phyloP scores from a whole-genome alignment of 2,797 vertebrate genomes.

The Gadopsis marmoratus region DNA sequence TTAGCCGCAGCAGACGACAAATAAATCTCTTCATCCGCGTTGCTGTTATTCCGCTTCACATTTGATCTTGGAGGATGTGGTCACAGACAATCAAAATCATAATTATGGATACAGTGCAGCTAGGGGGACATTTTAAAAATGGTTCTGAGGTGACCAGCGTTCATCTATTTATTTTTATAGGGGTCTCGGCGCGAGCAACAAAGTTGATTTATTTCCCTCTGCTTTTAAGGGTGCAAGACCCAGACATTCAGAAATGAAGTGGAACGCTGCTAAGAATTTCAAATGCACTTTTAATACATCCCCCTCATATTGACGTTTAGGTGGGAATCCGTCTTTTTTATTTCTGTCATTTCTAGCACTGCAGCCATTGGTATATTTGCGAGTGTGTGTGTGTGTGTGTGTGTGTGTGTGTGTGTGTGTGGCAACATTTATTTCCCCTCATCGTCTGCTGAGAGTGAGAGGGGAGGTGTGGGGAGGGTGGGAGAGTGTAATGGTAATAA shows the following conservation, averaged over 20 bases:
- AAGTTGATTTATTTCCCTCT: conserved; percentile 85
- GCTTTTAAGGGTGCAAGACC: conserved; percentile 88
- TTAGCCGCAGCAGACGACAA: conserved; percentile 60
- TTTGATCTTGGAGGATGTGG: conserved; percentile 78
- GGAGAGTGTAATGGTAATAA: conserved; percentile 83
- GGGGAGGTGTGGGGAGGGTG: conserved; percentile 73
- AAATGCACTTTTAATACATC: conserved; percentile 88
- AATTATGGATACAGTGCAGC: conserved; percentile 81
- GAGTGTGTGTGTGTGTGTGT: conserved; percentile 49
- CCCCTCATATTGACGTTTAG: conserved; percentile 88
- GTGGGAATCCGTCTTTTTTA: conserved; percentile 88
- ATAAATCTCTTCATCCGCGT: conserved; percentile 74
- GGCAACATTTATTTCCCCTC: conserved; percentile 82
- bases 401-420: conserved; percentile 47
- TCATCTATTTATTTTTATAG: conserved; percentile 87
- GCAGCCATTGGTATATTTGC: conserved; percentile 68
- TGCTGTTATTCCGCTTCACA: conserved; percentile 74
- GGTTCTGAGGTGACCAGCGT: conserved; percentile 82
- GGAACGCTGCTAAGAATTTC: conserved; percentile 87
- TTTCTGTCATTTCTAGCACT: conserved; percentile 82
- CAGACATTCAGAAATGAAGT: conserved; percentile 85
- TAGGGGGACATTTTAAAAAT: conserved; percentile 79
- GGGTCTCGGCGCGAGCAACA: conserved; percentile 79
- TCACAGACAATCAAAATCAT: conserved; percentile 84
- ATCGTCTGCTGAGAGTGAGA: conserved; percentile 80